Evolutionary conservation across 2,113 vertebrate genomes (phyloP).

Genomic region (Oenanthe oenanthe): DNA sequence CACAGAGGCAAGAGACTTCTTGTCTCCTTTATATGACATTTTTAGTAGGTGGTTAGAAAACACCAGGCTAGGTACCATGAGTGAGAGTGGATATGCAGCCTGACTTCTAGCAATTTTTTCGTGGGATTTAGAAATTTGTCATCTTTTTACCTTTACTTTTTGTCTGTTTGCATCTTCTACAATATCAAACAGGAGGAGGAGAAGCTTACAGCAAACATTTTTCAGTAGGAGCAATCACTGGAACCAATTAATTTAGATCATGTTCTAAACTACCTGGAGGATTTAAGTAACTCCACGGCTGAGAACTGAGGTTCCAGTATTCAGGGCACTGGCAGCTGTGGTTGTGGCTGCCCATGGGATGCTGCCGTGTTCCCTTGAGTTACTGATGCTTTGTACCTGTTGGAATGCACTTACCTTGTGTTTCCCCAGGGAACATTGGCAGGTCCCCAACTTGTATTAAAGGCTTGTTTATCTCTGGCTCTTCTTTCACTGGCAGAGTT

Average conservation of each 20-base stretch:
- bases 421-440: background rate
- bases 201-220: fast-evolving
- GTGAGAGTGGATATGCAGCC: background rate
- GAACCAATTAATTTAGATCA: background rate
- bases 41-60: background rate
- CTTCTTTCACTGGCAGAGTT: background rate
- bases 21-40: background rate
- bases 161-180: background rate
- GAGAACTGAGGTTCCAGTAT: background rate
- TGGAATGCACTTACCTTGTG: background rate
- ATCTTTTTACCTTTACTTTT: background rate
- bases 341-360: background rate
- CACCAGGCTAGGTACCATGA: background rate
- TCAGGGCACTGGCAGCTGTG: background rate
- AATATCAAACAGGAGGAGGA: background rate
- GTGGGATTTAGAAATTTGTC: background rate
- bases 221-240: background rate
- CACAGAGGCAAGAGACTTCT: background rate
- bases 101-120: background rate
- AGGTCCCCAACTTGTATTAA: background rate
- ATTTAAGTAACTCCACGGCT: background rate
- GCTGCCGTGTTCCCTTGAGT: background rate
- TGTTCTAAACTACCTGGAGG: background rate
- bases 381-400: background rate
- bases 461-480: background rate